phyloP scores from a whole-genome alignment of 2,113 vertebrate species.

The Diphyllodes magnificus region DNA sequence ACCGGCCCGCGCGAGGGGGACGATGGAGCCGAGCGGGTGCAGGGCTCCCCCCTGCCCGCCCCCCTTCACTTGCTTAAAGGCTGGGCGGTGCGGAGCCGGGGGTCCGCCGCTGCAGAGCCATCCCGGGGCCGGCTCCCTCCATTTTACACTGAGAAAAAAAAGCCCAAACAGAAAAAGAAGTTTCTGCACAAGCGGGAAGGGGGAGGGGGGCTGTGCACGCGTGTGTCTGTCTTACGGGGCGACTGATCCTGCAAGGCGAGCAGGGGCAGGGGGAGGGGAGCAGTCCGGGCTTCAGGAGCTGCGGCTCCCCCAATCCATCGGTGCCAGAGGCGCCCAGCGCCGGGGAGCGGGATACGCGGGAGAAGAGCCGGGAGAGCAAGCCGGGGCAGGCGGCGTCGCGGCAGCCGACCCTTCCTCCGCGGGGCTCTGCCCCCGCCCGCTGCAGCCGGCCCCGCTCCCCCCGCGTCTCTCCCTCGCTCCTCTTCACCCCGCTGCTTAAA shows the following conservation, averaged over 20 bases:
- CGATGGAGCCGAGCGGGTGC: not conserved
- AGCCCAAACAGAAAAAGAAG: conserved; percentile 9
- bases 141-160: conserved; percentile 32
- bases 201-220: conserved; percentile 21
- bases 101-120: conserved; percentile 26
- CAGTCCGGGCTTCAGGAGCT: conserved; percentile 33
- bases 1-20: not conserved
- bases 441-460: not conserved
- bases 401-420: not conserved
- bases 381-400: not conserved
- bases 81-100: conserved; percentile 12
- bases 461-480: not conserved
- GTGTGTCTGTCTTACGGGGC: conserved; percentile 41
- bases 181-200: conserved; percentile 14
- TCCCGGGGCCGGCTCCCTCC: conserved; percentile 32
- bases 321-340: not conserved
- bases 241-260: conserved; percentile 18
- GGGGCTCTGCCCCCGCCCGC: not conserved
- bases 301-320: conserved; percentile 34
- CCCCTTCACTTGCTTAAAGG: conserved; percentile 39
- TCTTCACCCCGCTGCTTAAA: conserved; percentile 36
- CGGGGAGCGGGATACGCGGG: not conserved
- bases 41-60: conserved; percentile 1
- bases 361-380: not conserved
- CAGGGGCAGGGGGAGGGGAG: conserved; percentile 3